Conservation (phyloP, 1,140 invertebrate species). For the Drosophila insularis region DNA sequence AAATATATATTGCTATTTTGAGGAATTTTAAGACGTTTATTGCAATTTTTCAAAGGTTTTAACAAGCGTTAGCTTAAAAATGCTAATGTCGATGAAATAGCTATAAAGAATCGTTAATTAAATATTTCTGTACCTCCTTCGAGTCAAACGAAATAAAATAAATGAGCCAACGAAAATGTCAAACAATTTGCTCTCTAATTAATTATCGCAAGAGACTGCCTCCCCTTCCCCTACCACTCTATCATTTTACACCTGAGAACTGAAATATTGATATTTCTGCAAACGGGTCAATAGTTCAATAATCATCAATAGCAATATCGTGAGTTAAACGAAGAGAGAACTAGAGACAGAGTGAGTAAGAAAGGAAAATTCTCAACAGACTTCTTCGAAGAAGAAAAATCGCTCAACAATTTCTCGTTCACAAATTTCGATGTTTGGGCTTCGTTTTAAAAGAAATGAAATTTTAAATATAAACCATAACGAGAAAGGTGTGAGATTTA, state of each 20-base stretch:
- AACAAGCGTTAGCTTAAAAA: background rate
- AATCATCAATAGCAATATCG: slow-evolving; percentile 23
- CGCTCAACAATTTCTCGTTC: slow-evolving; percentile 77
- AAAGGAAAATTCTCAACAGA: slow-evolving; percentile 41
- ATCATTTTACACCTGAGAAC: slow-evolving; percentile 22
- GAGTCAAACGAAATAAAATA: slow-evolving; percentile 39
- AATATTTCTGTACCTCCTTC: slow-evolving; percentile 36
- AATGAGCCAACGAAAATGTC: slow-evolving; percentile 49
- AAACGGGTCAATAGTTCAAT: slow-evolving; percentile 52
- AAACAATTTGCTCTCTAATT: slow-evolving; percentile 51
- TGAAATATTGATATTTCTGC: slow-evolving; percentile 23
- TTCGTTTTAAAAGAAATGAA: slow-evolving; percentile 50
- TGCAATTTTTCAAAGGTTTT: background rate
- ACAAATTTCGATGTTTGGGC: slow-evolving; percentile 45
- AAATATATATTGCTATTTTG: too few relatives aligned
- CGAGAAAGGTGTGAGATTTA: slow-evolving; percentile 70
- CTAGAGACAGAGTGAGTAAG: background rate
- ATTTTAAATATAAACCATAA: slow-evolving; percentile 75
- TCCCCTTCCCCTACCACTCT: background rate
- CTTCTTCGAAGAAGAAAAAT: slow-evolving; percentile 76
- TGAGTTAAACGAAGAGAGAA: slow-evolving; percentile 31
- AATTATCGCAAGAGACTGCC: slow-evolving; percentile 20
- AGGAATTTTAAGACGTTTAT: background rate
- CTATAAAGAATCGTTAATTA: slow-evolving; percentile 42
- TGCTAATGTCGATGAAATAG: background rate